Evolutionary conservation across 1,140 invertebrate species (phyloP).

Genomic region (Coelopa frigida): DNA sequence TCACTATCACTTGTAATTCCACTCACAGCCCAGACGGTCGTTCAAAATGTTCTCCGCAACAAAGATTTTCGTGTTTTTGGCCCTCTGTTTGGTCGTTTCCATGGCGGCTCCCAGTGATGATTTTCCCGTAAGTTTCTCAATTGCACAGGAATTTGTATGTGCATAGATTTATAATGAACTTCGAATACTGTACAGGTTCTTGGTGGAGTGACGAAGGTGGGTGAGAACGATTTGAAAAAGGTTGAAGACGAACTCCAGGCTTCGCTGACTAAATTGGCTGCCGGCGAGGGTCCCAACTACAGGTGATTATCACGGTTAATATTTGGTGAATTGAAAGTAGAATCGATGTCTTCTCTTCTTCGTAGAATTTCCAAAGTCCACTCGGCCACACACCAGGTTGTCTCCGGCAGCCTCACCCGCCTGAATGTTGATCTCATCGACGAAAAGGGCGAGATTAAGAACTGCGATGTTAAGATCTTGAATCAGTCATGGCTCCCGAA

Average conservation of each 20-base stretch:
- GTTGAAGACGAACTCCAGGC: slow-evolving; percentile 14
- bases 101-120: slow-evolving; percentile 1
- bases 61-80: slow-evolving; percentile 2
- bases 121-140: no score
- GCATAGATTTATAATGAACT: no score
- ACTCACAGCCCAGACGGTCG: no score
- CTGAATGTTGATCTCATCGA: slow-evolving; percentile 16
- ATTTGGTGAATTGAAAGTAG: neutral
- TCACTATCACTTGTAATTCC: no score
- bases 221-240: slow-evolving; percentile 7
- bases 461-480: slow-evolving; percentile 18
- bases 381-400: slow-evolving; percentile 17
- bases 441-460: slow-evolving; percentile 13
- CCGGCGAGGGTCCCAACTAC: slow-evolving; percentile 19
- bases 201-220: neutral
- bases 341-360: neutral
- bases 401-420: slow-evolving; percentile 14
- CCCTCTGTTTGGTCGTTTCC: neutral
- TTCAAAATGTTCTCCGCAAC: neutral
- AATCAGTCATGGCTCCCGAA: slow-evolving; percentile 21
- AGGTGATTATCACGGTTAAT: slow-evolving; percentile 15
- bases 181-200: neutral
- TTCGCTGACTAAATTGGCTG: slow-evolving; percentile 15
- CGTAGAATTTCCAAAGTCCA: slow-evolving; percentile 17
- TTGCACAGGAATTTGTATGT: no score